Percentiles rank a stretch among this genome's conserved stretches.
These are phyloP conservation scores for Eriosoma lanigerum DNA, from an alignment of 1,140 invertebrate genomes.

Conservation along the genomic window DNA sequence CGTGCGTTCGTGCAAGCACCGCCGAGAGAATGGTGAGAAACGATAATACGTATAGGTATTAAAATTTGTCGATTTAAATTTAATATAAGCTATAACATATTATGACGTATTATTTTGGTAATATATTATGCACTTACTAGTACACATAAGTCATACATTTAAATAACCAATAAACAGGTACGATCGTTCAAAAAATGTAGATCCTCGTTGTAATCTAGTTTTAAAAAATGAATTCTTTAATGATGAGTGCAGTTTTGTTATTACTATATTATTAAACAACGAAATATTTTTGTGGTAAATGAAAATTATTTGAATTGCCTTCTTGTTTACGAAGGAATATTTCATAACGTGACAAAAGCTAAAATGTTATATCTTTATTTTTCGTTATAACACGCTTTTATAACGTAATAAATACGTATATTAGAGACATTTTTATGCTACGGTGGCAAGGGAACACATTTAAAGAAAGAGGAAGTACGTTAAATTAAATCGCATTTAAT, in stretches of 20 bases:
- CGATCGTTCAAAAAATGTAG: not conserved
- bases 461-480: not conserved
- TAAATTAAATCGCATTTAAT: conserved; percentile 17
- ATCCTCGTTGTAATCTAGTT: too few relatives aligned
- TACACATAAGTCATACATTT: too few relatives aligned
- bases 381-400: not conserved
- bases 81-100: too few relatives aligned
- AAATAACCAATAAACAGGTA: not conserved
- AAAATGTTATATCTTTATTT: conserved; percentile 3
- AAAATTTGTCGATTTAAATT: too few relatives aligned
- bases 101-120: too few relatives aligned
- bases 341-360: conserved; percentile 6
- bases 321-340: not conserved
- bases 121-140: too few relatives aligned
- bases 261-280: too few relatives aligned
- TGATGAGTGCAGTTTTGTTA: too few relatives aligned
- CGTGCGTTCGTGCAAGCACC: too few relatives aligned
- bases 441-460: conserved; percentile 8
- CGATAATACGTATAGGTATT: too few relatives aligned
- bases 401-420: conserved; percentile 6
- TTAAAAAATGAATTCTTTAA: too few relatives aligned
- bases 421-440: not conserved
- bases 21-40: too few relatives aligned
- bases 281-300: not conserved
- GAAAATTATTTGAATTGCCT: not conserved